Evolutionary conservation across 2,113 vertebrate species (phyloP).

Genomic region (Ariopsis seemanni): DNA sequence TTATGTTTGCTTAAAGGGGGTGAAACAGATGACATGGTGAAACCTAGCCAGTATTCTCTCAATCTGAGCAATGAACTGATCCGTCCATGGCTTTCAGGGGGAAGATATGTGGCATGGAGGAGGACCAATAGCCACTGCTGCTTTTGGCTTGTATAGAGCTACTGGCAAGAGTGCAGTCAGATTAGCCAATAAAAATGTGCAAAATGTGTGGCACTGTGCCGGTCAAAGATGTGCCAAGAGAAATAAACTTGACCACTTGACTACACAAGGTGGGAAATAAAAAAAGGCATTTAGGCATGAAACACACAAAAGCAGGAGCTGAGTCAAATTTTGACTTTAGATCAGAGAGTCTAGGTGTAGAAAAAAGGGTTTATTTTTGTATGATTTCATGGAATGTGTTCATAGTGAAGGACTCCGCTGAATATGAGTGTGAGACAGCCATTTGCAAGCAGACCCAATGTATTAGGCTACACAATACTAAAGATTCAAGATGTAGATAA

Average conservation of each 20-base stretch:
- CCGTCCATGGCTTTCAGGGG: background rate
- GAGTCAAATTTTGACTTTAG: slow-evolving; percentile 30
- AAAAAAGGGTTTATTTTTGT: background rate
- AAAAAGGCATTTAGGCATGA: background rate
- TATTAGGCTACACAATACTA: background rate
- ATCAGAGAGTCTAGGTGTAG: background rate
- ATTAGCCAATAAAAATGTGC: slow-evolving; percentile 78
- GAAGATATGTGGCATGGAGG: slow-evolving; percentile 12
- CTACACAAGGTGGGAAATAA: slow-evolving; percentile 10
- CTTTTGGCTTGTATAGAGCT: slow-evolving; percentile 67
- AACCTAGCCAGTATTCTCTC: slow-evolving; percentile 42
- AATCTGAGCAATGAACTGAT: slow-evolving; percentile 1
- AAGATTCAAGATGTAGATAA: background rate
- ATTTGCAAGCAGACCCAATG: background rate
- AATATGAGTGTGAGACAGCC: background rate
- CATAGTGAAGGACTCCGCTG: background rate
- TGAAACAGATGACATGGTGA: slow-evolving; percentile 39
- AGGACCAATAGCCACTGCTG: background rate
- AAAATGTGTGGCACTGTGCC: slow-evolving; percentile 72
- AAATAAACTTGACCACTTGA: slow-evolving; percentile 73
- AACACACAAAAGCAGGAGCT: slow-evolving; percentile 22
- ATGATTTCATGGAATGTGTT: background rate
- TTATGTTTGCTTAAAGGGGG: slow-evolving; percentile 34
- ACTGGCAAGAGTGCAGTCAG: slow-evolving; percentile 73
- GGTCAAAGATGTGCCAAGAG: slow-evolving; percentile 71